Conservation (phyloP, 2,888 invertebrate species). For the Leucophora obtusa region DNA sequence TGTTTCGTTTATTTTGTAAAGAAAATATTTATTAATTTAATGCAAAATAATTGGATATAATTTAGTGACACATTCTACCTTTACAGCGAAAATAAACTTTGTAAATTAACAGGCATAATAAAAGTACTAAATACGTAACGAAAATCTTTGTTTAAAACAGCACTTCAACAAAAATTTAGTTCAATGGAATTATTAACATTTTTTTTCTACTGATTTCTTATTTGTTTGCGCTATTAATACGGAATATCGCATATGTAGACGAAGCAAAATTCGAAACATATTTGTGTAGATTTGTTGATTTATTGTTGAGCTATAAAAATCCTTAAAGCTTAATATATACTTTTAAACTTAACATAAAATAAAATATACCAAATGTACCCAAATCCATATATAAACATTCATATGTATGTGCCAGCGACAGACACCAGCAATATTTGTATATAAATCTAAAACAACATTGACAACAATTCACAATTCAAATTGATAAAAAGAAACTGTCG, state of each 20-base stretch:
- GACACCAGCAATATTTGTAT: neutral
- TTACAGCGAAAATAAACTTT: too few species aligned
- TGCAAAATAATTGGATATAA: too few species aligned
- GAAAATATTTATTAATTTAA: too few species aligned
- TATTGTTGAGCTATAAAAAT: slow-evolving; percentile 19
- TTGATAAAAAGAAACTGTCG: neutral
- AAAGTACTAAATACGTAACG: too few species aligned
- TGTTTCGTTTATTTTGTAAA: too few species aligned
- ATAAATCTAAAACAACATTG: slow-evolving; percentile 1
- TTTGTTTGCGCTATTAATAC: neutral
- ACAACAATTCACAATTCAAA: slow-evolving; percentile 3
- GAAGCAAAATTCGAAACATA: neutral
- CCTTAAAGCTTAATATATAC: slow-evolving; percentile 26
- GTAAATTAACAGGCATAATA: too few species aligned
- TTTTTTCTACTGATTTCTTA: too few species aligned
- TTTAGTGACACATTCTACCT: too few species aligned
- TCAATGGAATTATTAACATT: too few species aligned
- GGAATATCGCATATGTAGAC: neutral
- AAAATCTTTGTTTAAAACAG: too few species aligned
- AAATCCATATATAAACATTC: neutral
- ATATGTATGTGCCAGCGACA: neutral
- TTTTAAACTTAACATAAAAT: slow-evolving; percentile 3
- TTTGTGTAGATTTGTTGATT: slow-evolving; percentile 1
- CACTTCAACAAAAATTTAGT: too few species aligned
- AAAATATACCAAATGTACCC: neutral